Evolutionary conservation across 2,113 vertebrate genomes (phyloP).

Genomic region (Halichoerus grypus): DNA sequence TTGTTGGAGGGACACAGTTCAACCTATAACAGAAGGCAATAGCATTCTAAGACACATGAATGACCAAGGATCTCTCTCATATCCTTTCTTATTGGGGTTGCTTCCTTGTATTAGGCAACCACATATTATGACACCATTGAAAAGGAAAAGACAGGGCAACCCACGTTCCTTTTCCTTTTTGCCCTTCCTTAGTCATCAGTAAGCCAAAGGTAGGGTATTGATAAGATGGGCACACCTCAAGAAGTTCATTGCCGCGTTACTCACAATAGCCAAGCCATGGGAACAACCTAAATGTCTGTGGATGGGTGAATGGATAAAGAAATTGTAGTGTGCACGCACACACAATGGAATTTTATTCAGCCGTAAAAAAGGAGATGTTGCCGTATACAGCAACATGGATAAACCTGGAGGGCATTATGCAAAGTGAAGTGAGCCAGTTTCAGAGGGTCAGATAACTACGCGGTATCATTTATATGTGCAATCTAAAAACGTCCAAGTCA

Average conservation of each 20-base stretch:
- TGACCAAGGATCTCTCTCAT: background rate
- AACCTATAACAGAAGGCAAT: background rate
- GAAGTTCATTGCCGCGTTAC: background rate
- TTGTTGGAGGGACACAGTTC: background rate
- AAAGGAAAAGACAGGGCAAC: background rate
- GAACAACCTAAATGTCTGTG: background rate
- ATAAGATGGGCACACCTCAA: background rate
- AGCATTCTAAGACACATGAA: background rate
- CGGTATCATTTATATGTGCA: background rate
- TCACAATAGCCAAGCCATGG: background rate
- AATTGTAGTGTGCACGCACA: background rate
- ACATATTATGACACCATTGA: background rate
- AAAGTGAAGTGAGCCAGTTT: background rate
- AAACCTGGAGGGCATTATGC: background rate
- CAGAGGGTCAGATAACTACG: background rate
- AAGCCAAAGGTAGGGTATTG: background rate
- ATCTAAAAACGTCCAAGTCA: background rate
- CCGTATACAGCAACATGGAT: background rate
- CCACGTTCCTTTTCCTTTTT: background rate
- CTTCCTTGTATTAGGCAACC: background rate
- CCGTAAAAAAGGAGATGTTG: background rate
- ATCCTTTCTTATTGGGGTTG: background rate
- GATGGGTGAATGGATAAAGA: background rate
- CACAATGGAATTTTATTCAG: background rate
- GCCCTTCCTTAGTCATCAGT: background rate